Conservation (phyloP, 2,888 invertebrate species). For the Thereva nobilitata region DNA sequence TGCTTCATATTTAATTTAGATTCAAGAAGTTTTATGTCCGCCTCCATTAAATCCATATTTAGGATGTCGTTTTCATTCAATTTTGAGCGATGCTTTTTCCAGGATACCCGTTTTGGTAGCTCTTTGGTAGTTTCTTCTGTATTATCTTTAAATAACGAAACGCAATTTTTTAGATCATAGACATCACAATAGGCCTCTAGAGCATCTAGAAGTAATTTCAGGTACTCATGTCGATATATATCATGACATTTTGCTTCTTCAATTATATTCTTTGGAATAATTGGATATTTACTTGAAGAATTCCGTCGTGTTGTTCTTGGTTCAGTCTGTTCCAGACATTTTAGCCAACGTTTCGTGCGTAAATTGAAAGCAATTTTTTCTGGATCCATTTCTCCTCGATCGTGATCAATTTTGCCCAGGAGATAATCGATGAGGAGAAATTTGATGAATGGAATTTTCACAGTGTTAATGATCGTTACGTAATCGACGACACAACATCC, state of each 20-base stretch:
- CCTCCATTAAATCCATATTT: constrained; percentile 45
- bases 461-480: constrained; percentile 47
- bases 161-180: constrained; percentile 47
- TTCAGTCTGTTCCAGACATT: constrained; percentile 43
- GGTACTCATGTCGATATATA: constrained; percentile 49
- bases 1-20: constrained; percentile 45
- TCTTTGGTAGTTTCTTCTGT: not conserved
- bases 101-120: not conserved
- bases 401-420: constrained; percentile 43
- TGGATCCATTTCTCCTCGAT: constrained; percentile 46
- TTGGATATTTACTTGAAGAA: constrained; percentile 30
- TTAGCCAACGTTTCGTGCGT: constrained; percentile 49
- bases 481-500: constrained; percentile 46
- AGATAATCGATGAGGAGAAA: constrained; percentile 52
- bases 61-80: not conserved
- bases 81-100: not conserved
- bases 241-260: not conserved
- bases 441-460: constrained; percentile 51
- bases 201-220: constrained; percentile 49
- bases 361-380: constrained; percentile 51
- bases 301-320: not conserved
- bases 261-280: constrained; percentile 43
- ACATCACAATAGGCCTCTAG: constrained; percentile 50
- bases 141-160: constrained; percentile 12
- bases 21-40: constrained; percentile 44